A percentile compares a stretch with the other conserved stretches of the same genome.
These are phyloP conservation scores for Acanthaster planci DNA, from an alignment of 35 echinoderm and acorn worm genomes.

Conservation along the genomic window DNA sequence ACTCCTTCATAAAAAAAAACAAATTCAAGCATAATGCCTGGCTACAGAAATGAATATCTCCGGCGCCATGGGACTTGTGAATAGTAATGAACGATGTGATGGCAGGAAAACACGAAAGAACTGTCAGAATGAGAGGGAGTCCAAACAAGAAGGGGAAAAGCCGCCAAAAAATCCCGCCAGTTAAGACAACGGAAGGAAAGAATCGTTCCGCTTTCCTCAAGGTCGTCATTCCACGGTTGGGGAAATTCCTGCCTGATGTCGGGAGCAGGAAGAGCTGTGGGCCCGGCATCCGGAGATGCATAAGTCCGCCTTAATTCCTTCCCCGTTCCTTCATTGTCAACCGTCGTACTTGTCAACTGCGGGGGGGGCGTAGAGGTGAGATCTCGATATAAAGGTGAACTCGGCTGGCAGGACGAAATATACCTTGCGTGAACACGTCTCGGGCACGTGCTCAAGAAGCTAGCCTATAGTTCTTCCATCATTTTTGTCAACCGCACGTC, in stretches of 20 bases:
- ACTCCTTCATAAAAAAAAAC: too few species aligned
- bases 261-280: background rate
- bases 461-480: too few species aligned
- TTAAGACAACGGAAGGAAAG: conserved; percentile 10
- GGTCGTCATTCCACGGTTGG: background rate
- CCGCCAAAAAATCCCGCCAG: conserved; percentile 16
- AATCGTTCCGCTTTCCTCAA: background rate
- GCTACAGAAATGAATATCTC: conserved; percentile 2
- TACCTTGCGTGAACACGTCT: too few species aligned
- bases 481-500: too few species aligned
- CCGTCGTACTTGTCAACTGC: too few species aligned
- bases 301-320: too few species aligned
- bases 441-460: too few species aligned
- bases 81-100: background rate
- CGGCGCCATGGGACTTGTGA: background rate
- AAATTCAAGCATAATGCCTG: background rate
- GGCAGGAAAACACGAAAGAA: background rate
- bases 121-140: background rate
- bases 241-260: background rate
- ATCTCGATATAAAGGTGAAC: too few species aligned
- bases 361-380: too few species aligned
- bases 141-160: background rate
- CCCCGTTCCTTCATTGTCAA: too few species aligned
- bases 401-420: too few species aligned
- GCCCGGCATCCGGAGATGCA: background rate